Evolutionary conservation across 2,797 vertebrate genomes (phyloP).

Genomic region (Salarias fasciatus): DNA sequence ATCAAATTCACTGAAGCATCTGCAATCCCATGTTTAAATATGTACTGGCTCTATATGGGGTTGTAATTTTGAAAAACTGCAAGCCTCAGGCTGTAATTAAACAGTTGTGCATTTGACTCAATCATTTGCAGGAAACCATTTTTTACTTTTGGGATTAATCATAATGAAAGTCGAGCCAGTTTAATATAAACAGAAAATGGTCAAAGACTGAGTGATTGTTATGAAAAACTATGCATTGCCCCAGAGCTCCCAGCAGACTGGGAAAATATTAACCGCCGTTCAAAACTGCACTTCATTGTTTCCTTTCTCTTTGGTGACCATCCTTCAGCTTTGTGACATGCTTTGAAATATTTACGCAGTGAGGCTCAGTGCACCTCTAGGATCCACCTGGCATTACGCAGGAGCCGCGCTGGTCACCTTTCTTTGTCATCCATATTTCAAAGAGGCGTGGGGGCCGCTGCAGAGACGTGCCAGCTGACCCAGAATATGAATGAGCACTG

Average conservation of each 20-base stretch:
- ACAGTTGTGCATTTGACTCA: not conserved
- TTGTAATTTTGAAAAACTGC: too few species aligned
- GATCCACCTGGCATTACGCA: conserved; percentile 42
- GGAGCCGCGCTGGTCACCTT: conserved; percentile 56
- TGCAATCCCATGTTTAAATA: too few species aligned
- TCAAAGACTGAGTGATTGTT: conserved; percentile 14
- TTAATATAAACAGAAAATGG: not conserved
- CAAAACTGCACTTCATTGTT: conserved; percentile 17
- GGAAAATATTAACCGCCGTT: conserved; percentile 16
- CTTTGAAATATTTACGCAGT: conserved; percentile 76
- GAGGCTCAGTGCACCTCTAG: conserved; percentile 53
- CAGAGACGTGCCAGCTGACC: conserved; percentile 38
- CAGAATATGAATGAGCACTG: conserved; percentile 63
- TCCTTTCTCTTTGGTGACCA: conserved; percentile 24
- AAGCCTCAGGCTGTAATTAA: too few species aligned
- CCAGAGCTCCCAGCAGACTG: conserved; percentile 1
- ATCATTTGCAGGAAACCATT: not conserved
- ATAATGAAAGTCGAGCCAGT: conserved; percentile 1
- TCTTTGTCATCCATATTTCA: conserved; percentile 72
- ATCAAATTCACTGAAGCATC: too few species aligned
- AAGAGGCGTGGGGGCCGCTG: conserved; percentile 31
- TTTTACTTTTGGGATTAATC: conserved; percentile 5
- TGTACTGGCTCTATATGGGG: too few species aligned
- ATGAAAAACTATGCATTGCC: conserved; percentile 4
- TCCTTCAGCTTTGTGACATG: conserved; percentile 57